Conservation (phyloP, 1,140 invertebrate genomes). For the Hetaerina americana region DNA sequence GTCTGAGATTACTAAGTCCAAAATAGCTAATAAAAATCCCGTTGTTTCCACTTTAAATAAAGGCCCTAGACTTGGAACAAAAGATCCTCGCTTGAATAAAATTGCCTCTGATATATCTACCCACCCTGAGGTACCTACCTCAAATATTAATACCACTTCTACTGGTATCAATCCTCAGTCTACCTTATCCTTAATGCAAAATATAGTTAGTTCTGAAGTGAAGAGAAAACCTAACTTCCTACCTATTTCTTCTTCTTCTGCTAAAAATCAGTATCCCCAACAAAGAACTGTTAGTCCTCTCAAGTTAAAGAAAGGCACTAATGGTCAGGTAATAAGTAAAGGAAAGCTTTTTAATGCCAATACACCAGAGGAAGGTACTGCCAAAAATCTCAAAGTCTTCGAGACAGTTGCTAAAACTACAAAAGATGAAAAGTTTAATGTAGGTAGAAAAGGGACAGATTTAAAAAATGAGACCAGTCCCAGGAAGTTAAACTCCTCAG, state of each 20-base stretch:
- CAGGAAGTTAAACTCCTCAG: background rate
- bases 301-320: slow-evolving; percentile 11
- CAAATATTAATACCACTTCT: background rate
- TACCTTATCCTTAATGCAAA: background rate
- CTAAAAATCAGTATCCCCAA: background rate
- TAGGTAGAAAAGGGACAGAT: background rate
- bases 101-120: background rate
- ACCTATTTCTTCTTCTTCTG: background rate
- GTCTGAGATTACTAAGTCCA: background rate
- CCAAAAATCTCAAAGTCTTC: background rate
- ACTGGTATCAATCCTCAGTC: background rate
- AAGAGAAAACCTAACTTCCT: slow-evolving; percentile 2
- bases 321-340: background rate
- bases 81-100: slow-evolving; percentile 6
- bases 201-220: background rate
- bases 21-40: background rate
- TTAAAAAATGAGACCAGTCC: background rate
- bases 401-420: background rate
- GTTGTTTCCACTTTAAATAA: slow-evolving; percentile 1
- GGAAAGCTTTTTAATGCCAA: background rate
- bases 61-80: slow-evolving; percentile 2
- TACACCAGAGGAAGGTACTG: background rate
- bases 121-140: background rate
- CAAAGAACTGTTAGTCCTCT: slow-evolving; percentile 1
- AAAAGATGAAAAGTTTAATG: background rate